These are phyloP conservation scores for Drosophila ironensis DNA, from an alignment of 1,140 invertebrate species.

Conservation along the genomic window DNA sequence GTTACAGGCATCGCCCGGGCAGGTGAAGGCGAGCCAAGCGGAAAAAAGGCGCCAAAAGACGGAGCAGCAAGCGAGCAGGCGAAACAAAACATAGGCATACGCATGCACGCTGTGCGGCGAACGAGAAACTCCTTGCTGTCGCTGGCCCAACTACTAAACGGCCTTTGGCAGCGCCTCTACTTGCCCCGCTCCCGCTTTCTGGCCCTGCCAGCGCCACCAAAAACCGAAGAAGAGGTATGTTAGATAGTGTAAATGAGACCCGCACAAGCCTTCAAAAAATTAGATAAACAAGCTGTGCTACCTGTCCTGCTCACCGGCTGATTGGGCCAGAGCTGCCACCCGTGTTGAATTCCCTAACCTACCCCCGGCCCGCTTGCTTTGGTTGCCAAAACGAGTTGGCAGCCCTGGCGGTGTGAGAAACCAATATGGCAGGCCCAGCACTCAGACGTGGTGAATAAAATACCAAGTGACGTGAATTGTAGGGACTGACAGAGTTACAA, in stretches of 20 bases:
- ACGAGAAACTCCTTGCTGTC: constrained; percentile 50
- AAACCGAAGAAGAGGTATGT: constrained; percentile 49
- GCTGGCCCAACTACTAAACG: constrained; percentile 46
- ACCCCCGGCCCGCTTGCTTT: too few species aligned
- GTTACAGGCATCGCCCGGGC: too few species aligned
- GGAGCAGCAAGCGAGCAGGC: too few species aligned
- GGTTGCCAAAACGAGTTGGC: too few species aligned
- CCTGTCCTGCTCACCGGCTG: constrained; percentile 10
- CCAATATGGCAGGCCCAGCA: constrained; percentile 46
- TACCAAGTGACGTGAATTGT: constrained; percentile 69
- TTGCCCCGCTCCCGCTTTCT: constrained; percentile 39
- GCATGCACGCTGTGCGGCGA: constrained; percentile 42
- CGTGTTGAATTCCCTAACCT: too few species aligned
- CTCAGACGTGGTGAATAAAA: constrained; percentile 64
- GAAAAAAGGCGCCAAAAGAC: too few species aligned
- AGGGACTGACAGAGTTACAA: too few species aligned
- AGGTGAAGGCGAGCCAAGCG: neutral
- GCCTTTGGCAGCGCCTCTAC: constrained; percentile 52
- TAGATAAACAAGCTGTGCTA: too few species aligned
- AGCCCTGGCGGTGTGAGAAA: constrained; percentile 1
- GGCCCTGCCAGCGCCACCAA: constrained; percentile 33
- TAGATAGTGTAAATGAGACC: constrained; percentile 46
- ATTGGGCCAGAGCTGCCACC: constrained; percentile 13
- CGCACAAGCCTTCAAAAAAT: too few species aligned
- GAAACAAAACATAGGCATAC: constrained; percentile 18